Conservation (phyloP, 2,113 vertebrate species). For the Pomatorhinus ruficollis region DNA sequence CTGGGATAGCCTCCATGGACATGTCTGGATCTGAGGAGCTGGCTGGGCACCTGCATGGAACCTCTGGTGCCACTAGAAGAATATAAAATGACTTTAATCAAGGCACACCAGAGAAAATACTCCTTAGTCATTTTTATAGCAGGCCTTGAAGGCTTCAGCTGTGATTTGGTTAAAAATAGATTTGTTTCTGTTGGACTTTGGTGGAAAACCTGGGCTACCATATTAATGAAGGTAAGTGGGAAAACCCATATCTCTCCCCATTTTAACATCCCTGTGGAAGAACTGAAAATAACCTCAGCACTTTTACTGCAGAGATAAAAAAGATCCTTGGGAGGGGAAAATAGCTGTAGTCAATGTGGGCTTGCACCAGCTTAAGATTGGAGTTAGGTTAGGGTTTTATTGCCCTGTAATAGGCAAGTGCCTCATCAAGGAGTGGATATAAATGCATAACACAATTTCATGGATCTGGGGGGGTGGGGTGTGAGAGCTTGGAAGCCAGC, state of each 20-base stretch:
- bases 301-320: neutral
- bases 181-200: neutral
- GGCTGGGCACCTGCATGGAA: neutral
- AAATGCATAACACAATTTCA: neutral
- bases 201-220: neutral
- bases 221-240: neutral
- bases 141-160: neutral
- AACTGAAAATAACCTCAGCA: neutral
- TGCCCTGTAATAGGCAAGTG: neutral
- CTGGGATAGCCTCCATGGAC: neutral
- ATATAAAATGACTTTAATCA: neutral
- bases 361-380: neutral
- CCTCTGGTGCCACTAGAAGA: neutral
- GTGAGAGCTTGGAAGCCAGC: neutral
- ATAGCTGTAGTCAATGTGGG: neutral
- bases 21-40: neutral
- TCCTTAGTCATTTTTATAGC: neutral
- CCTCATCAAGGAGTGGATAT: neutral
- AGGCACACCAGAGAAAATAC: neutral
- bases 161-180: constrained; percentile 1
- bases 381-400: neutral
- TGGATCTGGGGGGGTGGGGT: accelerated
- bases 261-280: neutral
- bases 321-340: neutral
- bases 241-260: neutral